Evolutionary conservation across 2,888 invertebrate species (phyloP).

Genomic region (Idaea straminata): DNA sequence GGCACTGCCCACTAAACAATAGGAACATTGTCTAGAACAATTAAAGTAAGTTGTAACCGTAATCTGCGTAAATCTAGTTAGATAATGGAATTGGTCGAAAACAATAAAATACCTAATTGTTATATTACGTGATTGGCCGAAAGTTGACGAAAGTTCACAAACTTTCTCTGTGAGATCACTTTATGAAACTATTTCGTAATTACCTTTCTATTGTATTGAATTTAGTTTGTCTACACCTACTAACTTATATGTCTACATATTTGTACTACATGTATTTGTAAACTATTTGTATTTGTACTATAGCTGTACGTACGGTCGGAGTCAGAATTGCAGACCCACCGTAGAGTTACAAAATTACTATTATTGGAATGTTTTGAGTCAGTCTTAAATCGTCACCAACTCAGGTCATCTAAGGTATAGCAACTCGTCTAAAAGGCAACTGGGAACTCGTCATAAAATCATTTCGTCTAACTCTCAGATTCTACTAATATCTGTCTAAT

Average conservation of each 20-base stretch:
- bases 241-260: background rate
- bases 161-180: background rate
- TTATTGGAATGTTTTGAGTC: too few species aligned
- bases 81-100: background rate
- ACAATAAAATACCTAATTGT: background rate
- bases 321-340: too few species aligned
- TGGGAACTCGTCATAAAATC: too few species aligned
- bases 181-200: background rate
- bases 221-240: background rate
- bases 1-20: background rate
- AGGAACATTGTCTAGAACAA: background rate
- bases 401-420: too few species aligned
- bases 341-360: too few species aligned
- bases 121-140: background rate
- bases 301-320: too few species aligned
- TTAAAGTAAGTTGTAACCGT: background rate
- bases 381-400: too few species aligned
- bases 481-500: too few species aligned
- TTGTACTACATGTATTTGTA: background rate
- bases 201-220: background rate
- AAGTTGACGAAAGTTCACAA: background rate
- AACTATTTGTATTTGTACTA: too few species aligned
- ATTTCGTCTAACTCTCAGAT: too few species aligned
- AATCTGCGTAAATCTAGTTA: background rate
- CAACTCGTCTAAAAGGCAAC: too few species aligned